These are phyloP conservation scores for Nomada ruficornis DNA, from an alignment of 2,888 invertebrate species.

Conservation along the genomic window DNA sequence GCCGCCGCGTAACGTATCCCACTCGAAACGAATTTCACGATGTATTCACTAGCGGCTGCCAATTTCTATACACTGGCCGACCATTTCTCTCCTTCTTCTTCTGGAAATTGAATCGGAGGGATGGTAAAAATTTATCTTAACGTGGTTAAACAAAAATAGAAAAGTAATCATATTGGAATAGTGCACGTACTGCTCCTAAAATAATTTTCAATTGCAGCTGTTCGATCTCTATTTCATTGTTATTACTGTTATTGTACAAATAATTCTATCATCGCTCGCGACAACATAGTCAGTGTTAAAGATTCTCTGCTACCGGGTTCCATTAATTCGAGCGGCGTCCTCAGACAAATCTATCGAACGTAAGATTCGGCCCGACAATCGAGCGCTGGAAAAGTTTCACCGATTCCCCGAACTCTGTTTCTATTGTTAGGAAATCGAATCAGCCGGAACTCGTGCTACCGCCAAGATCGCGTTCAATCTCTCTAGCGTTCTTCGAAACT, in stretches of 20 bases:
- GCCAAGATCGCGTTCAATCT: slow-evolving; percentile 19
- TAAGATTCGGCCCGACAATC: slow-evolving; percentile 4
- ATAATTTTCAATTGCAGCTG: background rate
- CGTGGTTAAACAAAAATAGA: too few relatives aligned
- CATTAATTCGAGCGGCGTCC: background rate
- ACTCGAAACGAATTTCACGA: background rate
- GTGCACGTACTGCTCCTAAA: too few relatives aligned
- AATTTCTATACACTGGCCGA: background rate
- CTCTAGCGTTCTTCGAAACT: slow-evolving; percentile 22
- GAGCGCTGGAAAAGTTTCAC: slow-evolving; percentile 10
- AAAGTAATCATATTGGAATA: too few relatives aligned
- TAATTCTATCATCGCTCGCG: too few relatives aligned
- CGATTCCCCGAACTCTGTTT: background rate
- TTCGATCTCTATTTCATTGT: background rate
- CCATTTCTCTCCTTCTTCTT: background rate
- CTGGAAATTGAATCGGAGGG: too few relatives aligned
- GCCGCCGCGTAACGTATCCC: background rate
- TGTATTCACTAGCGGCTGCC: background rate
- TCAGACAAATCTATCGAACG: background rate
- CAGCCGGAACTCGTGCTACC: slow-evolving; percentile 13
- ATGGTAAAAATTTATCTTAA: background rate
- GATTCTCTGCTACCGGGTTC: background rate
- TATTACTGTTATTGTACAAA: background rate
- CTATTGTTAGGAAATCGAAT: slow-evolving; percentile 45
- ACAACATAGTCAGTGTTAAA: background rate